Conservation (phyloP, 2,888 invertebrate species). For the Plemyria rubiginata region DNA sequence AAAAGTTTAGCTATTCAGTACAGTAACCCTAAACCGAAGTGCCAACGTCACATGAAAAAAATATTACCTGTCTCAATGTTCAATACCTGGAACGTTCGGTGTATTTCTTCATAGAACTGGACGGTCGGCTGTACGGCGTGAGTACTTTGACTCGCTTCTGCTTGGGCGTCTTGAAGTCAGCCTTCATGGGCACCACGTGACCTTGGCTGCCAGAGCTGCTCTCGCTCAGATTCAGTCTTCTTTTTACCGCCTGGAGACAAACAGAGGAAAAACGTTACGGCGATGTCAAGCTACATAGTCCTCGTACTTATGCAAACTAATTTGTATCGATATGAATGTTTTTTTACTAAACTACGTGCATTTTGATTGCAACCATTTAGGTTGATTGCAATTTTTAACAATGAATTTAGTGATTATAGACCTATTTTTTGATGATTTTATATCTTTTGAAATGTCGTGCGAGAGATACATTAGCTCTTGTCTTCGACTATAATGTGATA, state of each 20-base stretch:
- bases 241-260: conserved; percentile 88
- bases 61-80: conserved; percentile 59
- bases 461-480: too few relatives aligned
- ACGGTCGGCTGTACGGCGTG: conserved; percentile 79
- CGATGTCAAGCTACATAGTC: not conserved
- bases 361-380: too few relatives aligned
- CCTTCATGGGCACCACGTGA: conserved; percentile 86
- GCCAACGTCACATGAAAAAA: conserved; percentile 34
- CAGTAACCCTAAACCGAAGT: not conserved
- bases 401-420: too few relatives aligned
- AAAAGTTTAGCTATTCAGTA: not conserved
- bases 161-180: conserved; percentile 87
- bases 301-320: too few relatives aligned
- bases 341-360: too few relatives aligned
- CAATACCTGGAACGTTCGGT: conserved; percentile 80
- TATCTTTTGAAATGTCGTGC: too few relatives aligned
- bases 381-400: too few relatives aligned
- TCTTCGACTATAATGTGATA: too few relatives aligned
- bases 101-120: conserved; percentile 84
- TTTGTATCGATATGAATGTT: too few relatives aligned
- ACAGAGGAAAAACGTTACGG: conserved; percentile 31
- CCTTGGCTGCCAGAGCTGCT: conserved; percentile 85
- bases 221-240: conserved; percentile 91
- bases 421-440: too few relatives aligned
- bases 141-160: conserved; percentile 83